Evolutionary conservation across 2,797 vertebrate genomes (phyloP).

Genomic region (Lithobates pipiens): DNA sequence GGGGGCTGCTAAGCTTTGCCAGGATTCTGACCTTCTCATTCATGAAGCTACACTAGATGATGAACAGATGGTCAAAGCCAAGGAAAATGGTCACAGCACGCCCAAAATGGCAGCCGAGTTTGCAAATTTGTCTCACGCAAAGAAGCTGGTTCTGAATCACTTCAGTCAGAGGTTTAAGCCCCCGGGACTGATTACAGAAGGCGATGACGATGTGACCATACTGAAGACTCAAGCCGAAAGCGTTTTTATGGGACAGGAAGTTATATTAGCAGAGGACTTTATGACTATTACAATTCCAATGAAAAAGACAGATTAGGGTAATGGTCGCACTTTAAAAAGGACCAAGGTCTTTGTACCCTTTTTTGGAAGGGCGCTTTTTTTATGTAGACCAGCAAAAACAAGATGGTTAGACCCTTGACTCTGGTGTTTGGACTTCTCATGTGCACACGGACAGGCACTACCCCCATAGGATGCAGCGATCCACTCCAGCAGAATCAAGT

Average conservation of each 20-base stretch:
- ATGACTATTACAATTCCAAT: constrained; percentile 82
- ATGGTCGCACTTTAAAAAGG: too few species aligned
- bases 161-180: constrained; percentile 94
- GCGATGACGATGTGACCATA: constrained; percentile 74
- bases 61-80: constrained; percentile 80
- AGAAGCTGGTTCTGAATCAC: constrained; percentile 84
- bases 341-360: too few species aligned
- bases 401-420: too few species aligned
- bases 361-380: too few species aligned
- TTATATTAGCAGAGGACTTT: constrained; percentile 89
- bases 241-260: constrained; percentile 73
- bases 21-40: constrained; percentile 82
- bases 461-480: too few species aligned
- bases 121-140: constrained; percentile 76
- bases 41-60: constrained; percentile 91
- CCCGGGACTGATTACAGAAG: constrained; percentile 69
- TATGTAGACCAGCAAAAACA: too few species aligned
- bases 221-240: constrained; percentile 85
- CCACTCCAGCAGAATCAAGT: too few species aligned
- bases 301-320: constrained; percentile 58
- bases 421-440: too few species aligned
- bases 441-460: too few species aligned
- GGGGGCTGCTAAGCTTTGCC: constrained; percentile 72
- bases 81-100: constrained; percentile 88
- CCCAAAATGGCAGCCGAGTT: constrained; percentile 81